Evolutionary conservation across 2,113 vertebrate genomes (phyloP).

Genomic region (Lota lota): DNA sequence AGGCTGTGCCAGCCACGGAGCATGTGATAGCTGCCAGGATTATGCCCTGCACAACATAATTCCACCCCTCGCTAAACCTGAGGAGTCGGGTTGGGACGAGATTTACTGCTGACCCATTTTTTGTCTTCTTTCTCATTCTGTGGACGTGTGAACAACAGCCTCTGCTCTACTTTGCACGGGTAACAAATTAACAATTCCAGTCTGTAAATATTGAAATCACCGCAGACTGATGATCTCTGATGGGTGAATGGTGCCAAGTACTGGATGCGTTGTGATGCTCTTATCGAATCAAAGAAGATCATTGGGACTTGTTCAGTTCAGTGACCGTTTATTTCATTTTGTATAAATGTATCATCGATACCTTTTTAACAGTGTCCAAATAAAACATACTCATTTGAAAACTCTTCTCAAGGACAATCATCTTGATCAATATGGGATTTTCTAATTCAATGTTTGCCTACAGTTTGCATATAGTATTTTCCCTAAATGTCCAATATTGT

Average conservation of each 20-base stretch:
- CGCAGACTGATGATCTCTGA: neutral
- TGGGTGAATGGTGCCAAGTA: neutral
- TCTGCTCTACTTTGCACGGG: slow-evolving; percentile 16
- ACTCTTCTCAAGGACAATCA: no score
- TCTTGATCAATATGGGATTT: no score
- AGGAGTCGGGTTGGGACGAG: slow-evolving; percentile 14
- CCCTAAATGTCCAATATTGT: no score
- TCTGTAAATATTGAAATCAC: neutral
- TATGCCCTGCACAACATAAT: slow-evolving; percentile 6
- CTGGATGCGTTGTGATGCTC: neutral
- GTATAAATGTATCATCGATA: neutral
- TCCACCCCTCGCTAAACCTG: slow-evolving; percentile 8
- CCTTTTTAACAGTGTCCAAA: no score
- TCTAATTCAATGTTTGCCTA: no score
- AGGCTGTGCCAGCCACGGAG: slow-evolving; percentile 7
- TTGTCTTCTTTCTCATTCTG: neutral
- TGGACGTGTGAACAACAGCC: slow-evolving; percentile 17
- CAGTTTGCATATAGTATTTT: no score
- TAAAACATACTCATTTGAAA: no score
- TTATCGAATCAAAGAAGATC: neutral
- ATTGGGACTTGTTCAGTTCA: neutral
- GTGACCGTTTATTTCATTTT: neutral
- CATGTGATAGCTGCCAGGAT: slow-evolving; percentile 12
- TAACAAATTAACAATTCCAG: neutral
- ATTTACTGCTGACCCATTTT: slow-evolving; percentile 53